Percentiles rank a stretch among this genome's conserved stretches.
These are phyloP conservation scores for Periophthalmodon schlosseri DNA, from an alignment of 2,113 vertebrate species.

Conservation along the genomic window DNA sequence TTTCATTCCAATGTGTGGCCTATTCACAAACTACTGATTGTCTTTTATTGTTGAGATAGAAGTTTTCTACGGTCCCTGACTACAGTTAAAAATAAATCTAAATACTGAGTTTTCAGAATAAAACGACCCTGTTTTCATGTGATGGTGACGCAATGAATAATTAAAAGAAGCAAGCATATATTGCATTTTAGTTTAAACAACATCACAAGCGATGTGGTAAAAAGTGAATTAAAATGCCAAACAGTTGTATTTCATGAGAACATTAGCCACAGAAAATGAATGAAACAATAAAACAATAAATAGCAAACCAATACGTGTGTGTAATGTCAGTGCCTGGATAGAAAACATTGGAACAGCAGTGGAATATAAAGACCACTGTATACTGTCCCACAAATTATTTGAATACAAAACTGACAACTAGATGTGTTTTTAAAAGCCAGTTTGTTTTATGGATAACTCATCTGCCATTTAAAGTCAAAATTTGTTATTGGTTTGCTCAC, in stretches of 20 bases:
- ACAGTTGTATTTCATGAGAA: not conserved
- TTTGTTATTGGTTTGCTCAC: not conserved
- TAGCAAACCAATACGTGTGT: not conserved
- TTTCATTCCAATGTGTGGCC: constrained; percentile 41
- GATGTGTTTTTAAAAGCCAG: not conserved
- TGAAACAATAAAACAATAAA: not conserved
- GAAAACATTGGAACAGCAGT: not conserved
- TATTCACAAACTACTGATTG: constrained; percentile 68
- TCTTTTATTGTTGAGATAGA: constrained; percentile 58
- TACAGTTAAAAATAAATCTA: constrained; percentile 35
- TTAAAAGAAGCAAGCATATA: not conserved
- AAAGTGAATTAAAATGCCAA: not conserved
- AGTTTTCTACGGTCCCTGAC: constrained; percentile 62
- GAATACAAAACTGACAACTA: not conserved
- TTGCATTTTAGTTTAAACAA: not conserved
- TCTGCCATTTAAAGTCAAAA: not conserved
- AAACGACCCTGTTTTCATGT: constrained; percentile 7
- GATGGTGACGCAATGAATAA: not conserved
- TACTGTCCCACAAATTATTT: not conserved
- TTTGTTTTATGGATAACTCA: not conserved
- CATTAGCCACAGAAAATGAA: not conserved
- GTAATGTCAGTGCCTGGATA: not conserved
- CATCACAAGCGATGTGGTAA: not conserved
- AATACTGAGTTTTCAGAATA: constrained; percentile 10
- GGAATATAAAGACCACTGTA: not conserved